A percentile compares a stretch with the other conserved stretches of the same genome.
Evolutionary conservation across 2,888 invertebrate species (phyloP).

Genomic region (Parnassius glacialis): DNA sequence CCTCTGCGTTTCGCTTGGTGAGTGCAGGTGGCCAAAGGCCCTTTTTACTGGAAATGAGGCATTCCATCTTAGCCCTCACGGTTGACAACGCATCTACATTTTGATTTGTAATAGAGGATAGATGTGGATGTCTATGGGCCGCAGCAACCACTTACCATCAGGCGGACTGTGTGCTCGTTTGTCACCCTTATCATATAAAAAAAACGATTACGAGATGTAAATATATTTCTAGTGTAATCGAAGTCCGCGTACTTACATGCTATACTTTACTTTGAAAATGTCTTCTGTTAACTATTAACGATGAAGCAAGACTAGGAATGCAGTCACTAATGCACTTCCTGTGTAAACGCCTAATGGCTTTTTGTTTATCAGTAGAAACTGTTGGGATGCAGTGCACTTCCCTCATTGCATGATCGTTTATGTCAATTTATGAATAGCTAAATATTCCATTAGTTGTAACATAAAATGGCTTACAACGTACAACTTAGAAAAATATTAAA

Average conservation of each 20-base stretch:
- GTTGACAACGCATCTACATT: too few species aligned
- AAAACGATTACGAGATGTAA: background rate
- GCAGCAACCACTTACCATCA: too few species aligned
- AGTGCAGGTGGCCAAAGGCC: too few species aligned
- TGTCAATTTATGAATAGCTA: slow-evolving; percentile 3
- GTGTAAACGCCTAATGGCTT: slow-evolving; percentile 14
- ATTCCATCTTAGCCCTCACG: too few species aligned
- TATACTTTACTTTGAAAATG: background rate
- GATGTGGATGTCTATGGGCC: too few species aligned
- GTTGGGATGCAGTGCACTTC: slow-evolving; percentile 1
- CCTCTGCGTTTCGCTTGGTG: too few species aligned
- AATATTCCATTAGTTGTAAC: background rate
- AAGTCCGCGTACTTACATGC: background rate
- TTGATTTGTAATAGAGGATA: too few species aligned
- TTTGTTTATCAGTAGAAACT: slow-evolving; percentile 15
- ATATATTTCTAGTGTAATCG: background rate
- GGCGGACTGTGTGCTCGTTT: too few species aligned
- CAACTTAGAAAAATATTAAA: background rate
- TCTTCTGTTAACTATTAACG: background rate
- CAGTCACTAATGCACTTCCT: slow-evolving; percentile 10
- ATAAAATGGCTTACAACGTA: background rate
- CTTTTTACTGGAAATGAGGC: too few species aligned
- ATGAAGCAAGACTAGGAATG: background rate
- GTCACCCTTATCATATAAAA: too few species aligned
- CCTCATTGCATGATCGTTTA: slow-evolving; percentile 2